phyloP scores from a whole-genome alignment of 2,888 invertebrate species.

The Lasius fuliginosus region DNA sequence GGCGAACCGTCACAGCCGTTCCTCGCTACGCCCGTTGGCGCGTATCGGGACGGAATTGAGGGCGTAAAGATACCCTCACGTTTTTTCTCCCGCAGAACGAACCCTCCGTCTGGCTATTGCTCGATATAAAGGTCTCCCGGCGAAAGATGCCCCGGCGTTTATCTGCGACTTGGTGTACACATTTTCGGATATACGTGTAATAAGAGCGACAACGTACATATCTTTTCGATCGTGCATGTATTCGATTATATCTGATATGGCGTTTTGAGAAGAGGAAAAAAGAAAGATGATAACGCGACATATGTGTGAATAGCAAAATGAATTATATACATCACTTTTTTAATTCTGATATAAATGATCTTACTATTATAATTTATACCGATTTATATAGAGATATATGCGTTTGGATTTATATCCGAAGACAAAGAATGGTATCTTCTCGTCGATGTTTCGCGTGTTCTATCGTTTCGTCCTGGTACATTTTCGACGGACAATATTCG shows the following conservation, averaged over 20 bases:
- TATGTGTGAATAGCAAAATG: neutral
- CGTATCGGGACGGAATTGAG: constrained; percentile 48
- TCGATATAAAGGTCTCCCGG: constrained; percentile 21
- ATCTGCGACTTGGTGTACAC: constrained; percentile 12
- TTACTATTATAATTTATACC: neutral
- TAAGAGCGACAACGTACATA: constrained; percentile 6
- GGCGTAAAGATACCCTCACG: constrained; percentile 52
- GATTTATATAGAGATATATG: constrained; percentile 19
- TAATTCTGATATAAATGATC: neutral
- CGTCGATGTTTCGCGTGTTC: neutral
- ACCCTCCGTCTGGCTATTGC: neutral
- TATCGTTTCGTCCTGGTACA: constrained; percentile 1
- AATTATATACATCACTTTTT: neutral
- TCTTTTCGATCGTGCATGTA: neutral
- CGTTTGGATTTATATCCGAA: neutral
- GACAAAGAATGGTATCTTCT: neutral
- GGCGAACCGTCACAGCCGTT: constrained; percentile 1
- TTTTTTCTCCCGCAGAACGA: constrained; percentile 33
- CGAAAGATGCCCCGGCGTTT: constrained; percentile 27
- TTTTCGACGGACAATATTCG: constrained; percentile 27
- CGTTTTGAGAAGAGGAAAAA: neutral
- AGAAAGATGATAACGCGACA: neutral
- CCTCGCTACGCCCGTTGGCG: constrained; percentile 32
- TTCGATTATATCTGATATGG: constrained; percentile 18
- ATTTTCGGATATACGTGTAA: constrained; percentile 8